Evolutionary conservation across 2,113 vertebrate species (phyloP).

Genomic region (Ivindomyrus marchei): DNA sequence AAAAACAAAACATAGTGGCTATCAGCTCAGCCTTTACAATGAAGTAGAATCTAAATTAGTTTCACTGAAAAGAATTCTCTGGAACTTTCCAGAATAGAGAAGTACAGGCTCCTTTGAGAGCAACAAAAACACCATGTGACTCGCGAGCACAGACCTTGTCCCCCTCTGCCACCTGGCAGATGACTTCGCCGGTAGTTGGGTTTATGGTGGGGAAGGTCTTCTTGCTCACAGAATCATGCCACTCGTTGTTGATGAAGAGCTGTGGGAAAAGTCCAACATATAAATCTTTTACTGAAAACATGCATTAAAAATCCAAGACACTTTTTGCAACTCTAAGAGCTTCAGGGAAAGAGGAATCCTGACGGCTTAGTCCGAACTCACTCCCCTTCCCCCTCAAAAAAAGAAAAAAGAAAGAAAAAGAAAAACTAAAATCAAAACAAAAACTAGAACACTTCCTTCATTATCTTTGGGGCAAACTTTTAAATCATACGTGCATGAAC

Average conservation of each 20-base stretch:
- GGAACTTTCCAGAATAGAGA: background rate
- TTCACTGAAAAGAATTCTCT: background rate
- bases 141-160: constrained; percentile 63
- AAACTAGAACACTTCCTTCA: background rate
- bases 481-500: background rate
- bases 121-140: background rate
- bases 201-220: constrained; percentile 86
- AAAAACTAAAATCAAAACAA: no score
- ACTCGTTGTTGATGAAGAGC: constrained; percentile 95
- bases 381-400: background rate
- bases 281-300: background rate
- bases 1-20: background rate
- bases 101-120: background rate
- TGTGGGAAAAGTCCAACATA: constrained; percentile 37
- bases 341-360: background rate
- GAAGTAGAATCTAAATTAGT: background rate
- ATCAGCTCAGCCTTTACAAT: background rate
- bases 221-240: constrained; percentile 79
- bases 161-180: constrained; percentile 88
- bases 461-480: background rate
- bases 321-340: background rate
- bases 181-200: constrained; percentile 81
- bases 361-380: background rate
- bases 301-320: background rate
- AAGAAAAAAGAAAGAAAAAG: background rate